Percentiles rank a stretch among this genome's conserved stretches.
phyloP scores from a whole-genome alignment of 2,797 vertebrate species.

The Phrynocephalus guinanensis region DNA sequence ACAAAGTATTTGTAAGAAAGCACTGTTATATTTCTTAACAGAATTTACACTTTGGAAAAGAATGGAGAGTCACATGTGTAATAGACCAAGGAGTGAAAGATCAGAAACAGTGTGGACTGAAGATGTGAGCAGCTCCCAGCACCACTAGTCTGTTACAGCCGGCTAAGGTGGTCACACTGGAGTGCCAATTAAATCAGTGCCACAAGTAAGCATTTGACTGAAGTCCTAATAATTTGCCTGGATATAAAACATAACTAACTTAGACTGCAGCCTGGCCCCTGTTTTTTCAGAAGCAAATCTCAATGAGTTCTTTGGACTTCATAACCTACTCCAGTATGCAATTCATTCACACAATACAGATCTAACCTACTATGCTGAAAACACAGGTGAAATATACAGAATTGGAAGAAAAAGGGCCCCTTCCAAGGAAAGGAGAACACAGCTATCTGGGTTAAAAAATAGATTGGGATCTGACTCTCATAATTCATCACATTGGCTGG shows the following conservation, averaged over 20 bases:
- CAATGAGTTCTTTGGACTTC: neutral
- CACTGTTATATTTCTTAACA: neutral
- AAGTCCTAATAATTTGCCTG: too few species aligned
- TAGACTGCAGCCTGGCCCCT: neutral
- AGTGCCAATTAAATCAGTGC: too few species aligned
- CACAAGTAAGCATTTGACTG: too few species aligned
- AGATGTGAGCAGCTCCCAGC: too few species aligned
- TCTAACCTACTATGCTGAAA: neutral
- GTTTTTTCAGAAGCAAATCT: neutral
- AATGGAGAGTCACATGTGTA: neutral
- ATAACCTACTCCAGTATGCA: constrained; percentile 5
- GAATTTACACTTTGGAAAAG: neutral
- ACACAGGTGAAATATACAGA: neutral
- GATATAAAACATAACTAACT: too few species aligned
- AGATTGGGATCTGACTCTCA: neutral
- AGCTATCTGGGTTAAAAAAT: neutral
- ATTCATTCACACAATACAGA: neutral
- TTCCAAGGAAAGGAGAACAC: neutral
- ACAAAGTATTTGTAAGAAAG: neutral
- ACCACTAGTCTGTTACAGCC: too few species aligned
- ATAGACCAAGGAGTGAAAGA: neutral
- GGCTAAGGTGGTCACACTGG: neutral
- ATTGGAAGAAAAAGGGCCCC: neutral
- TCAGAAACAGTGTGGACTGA: neutral
- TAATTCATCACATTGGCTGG: neutral